Percentiles rank a stretch among this genome's conserved stretches.
Evolutionary conservation across 2,113 vertebrate genomes (phyloP).

Genomic region (Callorhinus ursinus): DNA sequence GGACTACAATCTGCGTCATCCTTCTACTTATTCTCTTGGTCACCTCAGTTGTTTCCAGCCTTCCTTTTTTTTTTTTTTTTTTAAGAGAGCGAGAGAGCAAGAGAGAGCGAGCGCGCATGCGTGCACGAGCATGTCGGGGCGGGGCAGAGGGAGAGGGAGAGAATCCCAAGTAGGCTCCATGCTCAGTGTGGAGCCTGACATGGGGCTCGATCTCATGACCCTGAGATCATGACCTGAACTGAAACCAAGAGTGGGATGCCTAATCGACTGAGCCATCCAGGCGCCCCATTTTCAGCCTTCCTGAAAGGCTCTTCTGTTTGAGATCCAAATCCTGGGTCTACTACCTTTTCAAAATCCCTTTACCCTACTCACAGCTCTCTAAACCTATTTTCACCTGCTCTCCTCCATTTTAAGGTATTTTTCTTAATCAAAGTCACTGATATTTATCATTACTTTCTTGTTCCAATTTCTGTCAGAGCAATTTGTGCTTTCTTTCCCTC

Average conservation of each 20-base stretch:
- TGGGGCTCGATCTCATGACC: too few species aligned
- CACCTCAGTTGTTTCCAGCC: background rate
- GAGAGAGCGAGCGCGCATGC: too few species aligned
- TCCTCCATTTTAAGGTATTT: conserved; percentile 22
- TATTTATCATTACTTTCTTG: background rate
- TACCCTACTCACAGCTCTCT: background rate
- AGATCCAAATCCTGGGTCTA: background rate
- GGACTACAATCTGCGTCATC: background rate
- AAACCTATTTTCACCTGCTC: conserved; percentile 30
- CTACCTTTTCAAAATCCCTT: background rate
- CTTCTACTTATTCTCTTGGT: background rate
- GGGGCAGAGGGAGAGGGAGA: too few species aligned
- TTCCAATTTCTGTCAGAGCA: conserved; percentile 1
- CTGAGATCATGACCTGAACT: too few species aligned
- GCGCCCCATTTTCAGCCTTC: background rate
- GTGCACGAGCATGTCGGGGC: too few species aligned
- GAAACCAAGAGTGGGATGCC: too few species aligned
- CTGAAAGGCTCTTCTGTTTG: conserved; percentile 11
- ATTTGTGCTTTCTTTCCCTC: background rate
- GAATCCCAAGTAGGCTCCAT: too few species aligned
- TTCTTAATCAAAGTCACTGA: conserved; percentile 18
- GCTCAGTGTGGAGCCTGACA: too few species aligned
- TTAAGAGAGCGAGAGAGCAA: too few species aligned
- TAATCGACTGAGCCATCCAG: too few species aligned
- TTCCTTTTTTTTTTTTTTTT: too few species aligned